Base-by-base conservation (phyloP, 2,113 vertebrate species). In the Micromys minutus region DNA sequence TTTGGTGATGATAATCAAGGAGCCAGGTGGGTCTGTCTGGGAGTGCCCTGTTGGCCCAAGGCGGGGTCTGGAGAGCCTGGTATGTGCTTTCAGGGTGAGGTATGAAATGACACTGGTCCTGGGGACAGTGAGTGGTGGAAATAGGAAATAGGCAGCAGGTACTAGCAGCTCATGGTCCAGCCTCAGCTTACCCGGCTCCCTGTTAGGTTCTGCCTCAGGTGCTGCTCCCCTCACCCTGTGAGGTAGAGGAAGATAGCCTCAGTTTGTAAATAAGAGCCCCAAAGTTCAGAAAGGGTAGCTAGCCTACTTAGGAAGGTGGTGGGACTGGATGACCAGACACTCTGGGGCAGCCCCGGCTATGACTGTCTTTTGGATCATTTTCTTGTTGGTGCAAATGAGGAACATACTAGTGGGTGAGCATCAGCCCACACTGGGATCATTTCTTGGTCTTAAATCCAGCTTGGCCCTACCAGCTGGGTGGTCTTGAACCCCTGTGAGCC, bases 1-100 rank as follows among this genome's bases (percentile, higher is more conserved):
- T 0, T 0, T 39, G 55, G 67, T 17, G 3, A n/a, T 47, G 95
- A 89, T 96, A 95, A 94, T 63, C 59, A 71, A 96, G 63, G 50
- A 61, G 50, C 50, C 1, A 10, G 87, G 87, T 21, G 39, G 72
- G 93, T 76, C 76, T 3, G 1, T 34, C 79, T 63, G 83, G 95
- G 90, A 96, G 96, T 55, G 93, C 75, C 89, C 52, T 96, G 94
- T 97, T 97, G 90, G 85, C 94, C 50, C 50, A 95, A 85, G 94
- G 94, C 8, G 55, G 87, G 52, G 91, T 22, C 26, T 80, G 31
- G 83, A 80, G 92, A 93, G 45, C 76, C 81, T 87, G 45, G 12
- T 94, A 52, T 94, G 87, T 95, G 72, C 93, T 94, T 95, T 92
- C 89, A 81, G 93, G 96, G 93, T 0, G 59, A 77, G 90, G 85